Conservation (phyloP, 2,797 vertebrate species). For the Diplodus sargus region DNA sequence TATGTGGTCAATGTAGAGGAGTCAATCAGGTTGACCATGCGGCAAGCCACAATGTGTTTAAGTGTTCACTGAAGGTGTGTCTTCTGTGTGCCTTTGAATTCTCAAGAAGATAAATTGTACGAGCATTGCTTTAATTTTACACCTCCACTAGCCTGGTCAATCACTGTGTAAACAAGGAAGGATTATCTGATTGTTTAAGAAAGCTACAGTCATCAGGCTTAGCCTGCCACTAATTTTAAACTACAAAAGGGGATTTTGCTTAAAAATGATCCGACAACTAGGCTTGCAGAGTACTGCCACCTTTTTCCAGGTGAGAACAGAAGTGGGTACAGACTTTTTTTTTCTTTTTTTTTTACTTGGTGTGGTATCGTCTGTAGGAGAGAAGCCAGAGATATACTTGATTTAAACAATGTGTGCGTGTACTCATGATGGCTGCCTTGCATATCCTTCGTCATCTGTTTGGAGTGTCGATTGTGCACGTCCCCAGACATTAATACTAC, state of each 20-base stretch:
- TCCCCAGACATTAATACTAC: too few species aligned
- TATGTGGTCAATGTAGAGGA: conserved; percentile 3
- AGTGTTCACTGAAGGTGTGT: background rate
- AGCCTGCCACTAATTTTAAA: background rate
- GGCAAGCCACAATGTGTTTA: background rate
- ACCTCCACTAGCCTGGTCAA: background rate
- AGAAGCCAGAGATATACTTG: too few species aligned
- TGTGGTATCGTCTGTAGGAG: background rate
- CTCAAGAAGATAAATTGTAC: background rate
- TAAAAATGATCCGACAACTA: background rate
- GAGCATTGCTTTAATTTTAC: background rate
- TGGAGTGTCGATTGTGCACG: too few species aligned
- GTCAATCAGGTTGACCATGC: conserved; percentile 10
- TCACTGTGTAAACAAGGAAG: background rate
- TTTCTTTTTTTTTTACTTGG: background rate
- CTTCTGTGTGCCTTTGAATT: background rate
- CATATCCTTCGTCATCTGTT: too few species aligned
- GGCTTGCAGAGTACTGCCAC: background rate
- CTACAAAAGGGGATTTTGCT: background rate
- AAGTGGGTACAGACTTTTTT: too few species aligned
- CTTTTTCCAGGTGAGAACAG: background rate
- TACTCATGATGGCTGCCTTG: too few species aligned
- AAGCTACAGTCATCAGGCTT: background rate
- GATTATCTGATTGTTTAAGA: background rate
- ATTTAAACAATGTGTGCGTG: too few species aligned